Evolutionary conservation across 2,113 vertebrate species (phyloP).

Genomic region (Anhinga rufa): DNA sequence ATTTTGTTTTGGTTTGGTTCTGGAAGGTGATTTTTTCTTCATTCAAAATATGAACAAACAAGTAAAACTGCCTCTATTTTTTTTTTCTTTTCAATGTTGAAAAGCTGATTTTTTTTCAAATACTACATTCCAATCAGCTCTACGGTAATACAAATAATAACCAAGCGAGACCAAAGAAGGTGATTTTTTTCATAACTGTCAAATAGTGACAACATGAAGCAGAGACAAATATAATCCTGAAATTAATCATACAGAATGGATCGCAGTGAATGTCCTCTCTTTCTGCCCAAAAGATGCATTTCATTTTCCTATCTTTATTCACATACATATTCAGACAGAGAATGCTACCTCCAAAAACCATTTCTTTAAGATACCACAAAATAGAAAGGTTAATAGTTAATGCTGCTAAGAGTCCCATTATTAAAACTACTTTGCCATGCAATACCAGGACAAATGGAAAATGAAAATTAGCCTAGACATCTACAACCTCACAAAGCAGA

Average conservation of each 20-base stretch:
- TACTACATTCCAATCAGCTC: background rate
- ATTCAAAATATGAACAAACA: background rate
- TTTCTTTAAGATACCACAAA: slow-evolving; percentile 34
- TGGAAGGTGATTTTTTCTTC: background rate
- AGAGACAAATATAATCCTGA: slow-evolving; percentile 3
- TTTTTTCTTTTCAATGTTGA: background rate
- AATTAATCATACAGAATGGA: background rate
- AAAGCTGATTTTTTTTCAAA: background rate
- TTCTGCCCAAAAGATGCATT: slow-evolving; percentile 12
- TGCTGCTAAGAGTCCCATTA: background rate
- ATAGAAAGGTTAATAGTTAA: slow-evolving; percentile 59
- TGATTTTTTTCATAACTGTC: slow-evolving; percentile 6
- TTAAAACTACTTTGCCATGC: slow-evolving; percentile 54
- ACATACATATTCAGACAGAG: background rate
- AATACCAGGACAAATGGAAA: slow-evolving; percentile 60
- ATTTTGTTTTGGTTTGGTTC: background rate
- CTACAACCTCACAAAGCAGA: slow-evolving; percentile 26
- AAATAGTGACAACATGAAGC: background rate
- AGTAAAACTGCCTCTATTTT: rapidly evolving
- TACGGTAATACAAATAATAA: background rate
- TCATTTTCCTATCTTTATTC: slow-evolving; percentile 34
- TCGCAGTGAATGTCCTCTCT: background rate
- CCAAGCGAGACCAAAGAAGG: background rate
- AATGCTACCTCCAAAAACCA: background rate
- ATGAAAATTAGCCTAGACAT: slow-evolving; percentile 53